Base-by-base conservation (phyloP, 2,888 invertebrate species). In the Troglohyphantes excavatus region DNA sequence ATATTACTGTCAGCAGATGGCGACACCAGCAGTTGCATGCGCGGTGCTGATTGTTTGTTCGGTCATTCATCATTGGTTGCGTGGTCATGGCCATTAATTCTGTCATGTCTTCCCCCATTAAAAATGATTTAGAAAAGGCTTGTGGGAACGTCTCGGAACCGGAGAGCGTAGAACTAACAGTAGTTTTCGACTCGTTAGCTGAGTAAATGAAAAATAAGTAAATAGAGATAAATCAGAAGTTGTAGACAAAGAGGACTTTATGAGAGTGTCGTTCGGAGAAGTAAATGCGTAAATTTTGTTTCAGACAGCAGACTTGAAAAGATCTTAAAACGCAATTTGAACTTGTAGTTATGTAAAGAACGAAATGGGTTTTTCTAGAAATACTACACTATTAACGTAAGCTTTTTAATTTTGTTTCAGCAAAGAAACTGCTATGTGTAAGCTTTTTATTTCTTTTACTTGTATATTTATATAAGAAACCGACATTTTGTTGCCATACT, bases 1-100 rank as follows among this genome's bases (percentile, higher is more conserved):
- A 88, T 63, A 21, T 19, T 26, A 9, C 23, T 68, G 88, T 88
- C 88, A 84, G 76, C 78, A 84, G 84, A 84, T 91, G 90, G 90
- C 83, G 88, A 82, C 82, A 91, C 76, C 63, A 68, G 26, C 59
- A 70, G 39, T 7, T 27, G 43, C 21, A 19, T 73, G 43, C 46
- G 23, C 21, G 23, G 13, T 46, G 70, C 9, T 19, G 19, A 46
- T 29, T 61, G 75, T 61, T 75, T 81, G 43, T 33, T 29, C 39
- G 23, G 33, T 88, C 81, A 68, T 88, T 67, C 33, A 61, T 88
- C 88, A 82, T 82, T 75, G 67, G 46, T 53, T 53, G 33, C 82
- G 67, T 72, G 19, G 79, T 63, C 53, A 53, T 46, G 65, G 63
- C 67, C 67, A 88, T 88, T 88, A 88, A 88, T 88, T 88, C 82